Percentiles rank a stretch among this genome's conserved stretches.
phyloP scores from a whole-genome alignment of 2,113 vertebrate genomes.

The Nansenia antarctica region DNA sequence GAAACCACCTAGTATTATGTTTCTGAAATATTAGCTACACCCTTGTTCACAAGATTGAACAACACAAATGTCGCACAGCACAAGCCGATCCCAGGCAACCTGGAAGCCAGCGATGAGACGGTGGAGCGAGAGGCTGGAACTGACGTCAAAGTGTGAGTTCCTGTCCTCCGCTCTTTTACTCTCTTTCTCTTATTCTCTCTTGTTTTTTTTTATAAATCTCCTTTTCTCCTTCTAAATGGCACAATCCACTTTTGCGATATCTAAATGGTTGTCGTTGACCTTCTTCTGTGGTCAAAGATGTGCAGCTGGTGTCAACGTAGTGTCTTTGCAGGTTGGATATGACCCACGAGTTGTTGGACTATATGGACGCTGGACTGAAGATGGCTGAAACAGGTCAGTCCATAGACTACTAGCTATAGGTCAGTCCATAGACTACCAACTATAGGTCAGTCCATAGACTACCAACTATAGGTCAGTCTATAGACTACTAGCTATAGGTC shows the following conservation, averaged over 20 bases:
- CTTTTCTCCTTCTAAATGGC: too few species aligned
- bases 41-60: too few species aligned
- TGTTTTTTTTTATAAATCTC: not conserved
- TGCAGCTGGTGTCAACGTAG: not conserved
- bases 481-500: too few species aligned
- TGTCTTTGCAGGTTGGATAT: slow-evolving; percentile 82
- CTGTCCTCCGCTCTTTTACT: not conserved
- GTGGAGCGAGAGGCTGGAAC: slow-evolving; percentile 85
- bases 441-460: too few species aligned
- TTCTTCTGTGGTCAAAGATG: too few species aligned
- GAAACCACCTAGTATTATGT: too few species aligned
- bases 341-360: slow-evolving; percentile 89
- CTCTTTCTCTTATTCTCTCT: not conserved
- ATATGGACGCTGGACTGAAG: slow-evolving; percentile 88
- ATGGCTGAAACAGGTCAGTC: slow-evolving; percentile 89
- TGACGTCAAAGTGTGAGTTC: slow-evolving; percentile 89
- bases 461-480: too few species aligned
- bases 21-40: not conserved
- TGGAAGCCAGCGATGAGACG: slow-evolving; percentile 88
- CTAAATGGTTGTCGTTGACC: not conserved
- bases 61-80: too few species aligned
- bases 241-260: too few species aligned
- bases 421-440: too few species aligned
- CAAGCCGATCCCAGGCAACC: slow-evolving; percentile 82
- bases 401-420: too few species aligned